A percentile compares a stretch with the other conserved stretches of the same genome.
Evolutionary conservation across 2,888 invertebrate species (phyloP).

Genomic region (Nephrotoma appendiculata): DNA sequence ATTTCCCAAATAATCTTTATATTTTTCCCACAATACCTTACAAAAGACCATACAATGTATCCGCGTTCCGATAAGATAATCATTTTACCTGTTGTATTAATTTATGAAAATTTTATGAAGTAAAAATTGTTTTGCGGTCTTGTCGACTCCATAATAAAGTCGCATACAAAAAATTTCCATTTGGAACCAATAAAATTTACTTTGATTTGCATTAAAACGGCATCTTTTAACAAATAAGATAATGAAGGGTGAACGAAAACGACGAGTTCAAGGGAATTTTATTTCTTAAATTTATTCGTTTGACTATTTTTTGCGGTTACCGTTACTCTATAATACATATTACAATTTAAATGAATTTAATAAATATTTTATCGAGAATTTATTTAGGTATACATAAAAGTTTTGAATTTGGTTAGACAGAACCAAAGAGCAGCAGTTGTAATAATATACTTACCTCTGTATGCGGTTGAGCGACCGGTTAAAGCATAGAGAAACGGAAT

Average conservation of each 20-base stretch:
- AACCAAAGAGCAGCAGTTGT: too few relatives aligned
- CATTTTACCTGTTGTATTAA: too few relatives aligned
- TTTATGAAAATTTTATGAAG: too few relatives aligned
- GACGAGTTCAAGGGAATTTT: neutral
- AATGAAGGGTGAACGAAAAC: neutral
- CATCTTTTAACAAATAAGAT: too few relatives aligned
- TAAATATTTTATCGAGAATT: neutral
- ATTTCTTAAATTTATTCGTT: too few relatives aligned
- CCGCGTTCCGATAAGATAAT: too few relatives aligned
- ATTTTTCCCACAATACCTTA: too few relatives aligned
- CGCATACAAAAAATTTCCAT: neutral
- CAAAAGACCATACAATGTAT: too few relatives aligned
- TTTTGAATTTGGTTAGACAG: neutral
- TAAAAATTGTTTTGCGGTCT: neutral
- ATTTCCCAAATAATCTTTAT: too few relatives aligned
- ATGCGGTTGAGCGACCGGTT: too few relatives aligned
- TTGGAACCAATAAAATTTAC: neutral
- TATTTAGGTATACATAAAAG: neutral
- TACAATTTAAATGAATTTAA: neutral
- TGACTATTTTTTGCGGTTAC: neutral
- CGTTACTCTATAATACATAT: neutral
- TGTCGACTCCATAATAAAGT: neutral
- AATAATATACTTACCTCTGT: too few relatives aligned
- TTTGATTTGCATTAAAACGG: neutral
- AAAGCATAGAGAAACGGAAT: too few relatives aligned